Base-by-base conservation (phyloP, 2,797 vertebrate genomes). In the Acipenser transmontanus region DNA sequence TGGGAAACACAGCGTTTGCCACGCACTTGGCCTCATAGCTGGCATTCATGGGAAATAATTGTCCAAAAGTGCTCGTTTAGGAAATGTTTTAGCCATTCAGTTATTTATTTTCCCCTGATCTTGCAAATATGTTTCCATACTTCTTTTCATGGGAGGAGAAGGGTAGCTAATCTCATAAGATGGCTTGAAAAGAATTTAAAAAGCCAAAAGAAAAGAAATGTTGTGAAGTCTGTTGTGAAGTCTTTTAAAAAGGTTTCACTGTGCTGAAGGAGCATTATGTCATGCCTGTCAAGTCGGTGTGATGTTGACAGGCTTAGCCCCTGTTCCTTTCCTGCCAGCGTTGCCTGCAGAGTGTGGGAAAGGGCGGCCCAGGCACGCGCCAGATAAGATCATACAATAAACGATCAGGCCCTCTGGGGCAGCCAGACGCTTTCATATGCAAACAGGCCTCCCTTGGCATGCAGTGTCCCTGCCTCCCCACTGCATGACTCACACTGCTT, bases 341-440 rank as follows among this genome's bases (percentile, higher is more conserved):
- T 82, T 88, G 89, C 84, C 85, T 82, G 83, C 86, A 87, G 86
- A 91, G 89, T 92, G 92, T 94, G 92, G 91, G 92, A 94, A 93
- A 92, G 86, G 87, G 85, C 78, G 76, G 86, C 83, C 67, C 81
- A 93, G 91, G 90, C 92, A 92, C 91, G 84, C 79, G 91, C 89
- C 91, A 89, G 89, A 90, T 89, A 91, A 90, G 81, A 85, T 87
- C 85, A 87, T 75, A 84, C 86, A 87, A 82, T 79, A 84, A 84
- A 83, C 85, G 83, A 83, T 82, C 79, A 75, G 82, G 88, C 87
- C 82, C 86, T 85, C 86, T 78, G 62, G 87, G 88, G 91, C 79
- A 73, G 76, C 78, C 70, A 49, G 75, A 79, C 64, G 72, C 82
- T 79, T 78, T 81, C 81, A 73, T 68, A 78, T 79, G 84, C 91